phyloP scores from a whole-genome alignment of 1,140 invertebrate species.

The Magallana gigas region DNA sequence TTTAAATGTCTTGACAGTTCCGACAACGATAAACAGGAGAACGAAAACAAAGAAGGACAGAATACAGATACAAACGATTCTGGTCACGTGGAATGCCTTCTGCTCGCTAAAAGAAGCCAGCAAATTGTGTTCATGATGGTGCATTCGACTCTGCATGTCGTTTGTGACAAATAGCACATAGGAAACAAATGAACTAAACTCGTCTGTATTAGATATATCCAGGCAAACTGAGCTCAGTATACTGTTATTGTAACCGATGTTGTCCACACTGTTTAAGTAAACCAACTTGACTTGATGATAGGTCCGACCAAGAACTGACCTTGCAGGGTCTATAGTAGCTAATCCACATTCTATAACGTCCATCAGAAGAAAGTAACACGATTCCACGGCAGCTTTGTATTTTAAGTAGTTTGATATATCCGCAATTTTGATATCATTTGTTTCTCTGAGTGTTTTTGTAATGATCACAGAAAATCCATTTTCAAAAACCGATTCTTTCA shows the following conservation, averaged over 20 bases:
- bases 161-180: conserved; percentile 3
- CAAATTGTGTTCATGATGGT: background rate
- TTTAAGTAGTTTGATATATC: conserved; percentile 7
- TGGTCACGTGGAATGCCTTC: conserved; percentile 1
- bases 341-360: conserved; percentile 7
- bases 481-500: background rate
- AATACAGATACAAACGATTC: conserved; percentile 22
- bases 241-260: background rate
- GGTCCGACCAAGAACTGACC: background rate
- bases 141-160: background rate
- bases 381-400: conserved; percentile 16
- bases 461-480: conserved; percentile 7
- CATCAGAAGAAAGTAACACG: background rate
- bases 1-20: conserved; percentile 25
- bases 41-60: conserved; percentile 42
- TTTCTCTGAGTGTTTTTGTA: background rate
- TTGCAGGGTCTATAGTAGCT: background rate
- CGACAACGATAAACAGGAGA: conserved; percentile 35
- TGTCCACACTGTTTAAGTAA: background rate
- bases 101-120: background rate
- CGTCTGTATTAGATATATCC: background rate
- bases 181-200: background rate
- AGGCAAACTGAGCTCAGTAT: background rate
- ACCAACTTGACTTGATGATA: background rate
- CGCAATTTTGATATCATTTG: background rate